Evolutionary conservation across 2,888 invertebrate genomes (phyloP), one percentile per base, ranked within the genome.

Genomic region (Parascotia fuliginaria): DNA sequence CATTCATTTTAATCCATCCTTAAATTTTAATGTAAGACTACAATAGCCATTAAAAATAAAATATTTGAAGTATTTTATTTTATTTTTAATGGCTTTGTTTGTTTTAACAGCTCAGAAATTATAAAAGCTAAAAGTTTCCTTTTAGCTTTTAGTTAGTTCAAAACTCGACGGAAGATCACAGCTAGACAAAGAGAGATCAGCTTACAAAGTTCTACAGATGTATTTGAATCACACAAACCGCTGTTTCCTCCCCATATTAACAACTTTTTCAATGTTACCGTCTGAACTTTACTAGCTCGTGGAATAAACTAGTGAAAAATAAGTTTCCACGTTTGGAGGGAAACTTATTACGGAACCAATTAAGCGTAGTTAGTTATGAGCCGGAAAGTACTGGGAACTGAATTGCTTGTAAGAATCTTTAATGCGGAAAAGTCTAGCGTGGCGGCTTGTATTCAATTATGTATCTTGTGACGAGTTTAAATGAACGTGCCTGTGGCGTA

Each of bases 211-310:
- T 44, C 22, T n/a, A 31, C 12, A 34, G 40, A 37, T 19, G 22
- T 37, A 46, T 29, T 45, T 50, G 29, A 41, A 51, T 64, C 42
- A 60, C 36, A 28, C 51, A 51, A 60, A 31, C 27, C 42, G 16
- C 32, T 51, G 38, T 16, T 15, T 15, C 38, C 28, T 38, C 7
- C 19, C 45, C 43, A 19, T 24, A 42, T 38, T 33, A 7, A 61
- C 38, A 53, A 57, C 57, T 48, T 65, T 47, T 53, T 55, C 46
- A 46, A 47, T 49, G 65, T 44, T 55, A 34, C 19, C 44, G 28
- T 40, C 36, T 34, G 42, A 50, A 56, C 53, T 53, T 53, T n/a
- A 27, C 36, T 44, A 32, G 31, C 31, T 47, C 13, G 40, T 56
- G 42, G 37, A 52, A 60, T 52, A 42, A 47, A 56, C 19, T 43